phyloP scores from a whole-genome alignment of 2,888 invertebrate genomes.

The Homarus gammarus region DNA sequence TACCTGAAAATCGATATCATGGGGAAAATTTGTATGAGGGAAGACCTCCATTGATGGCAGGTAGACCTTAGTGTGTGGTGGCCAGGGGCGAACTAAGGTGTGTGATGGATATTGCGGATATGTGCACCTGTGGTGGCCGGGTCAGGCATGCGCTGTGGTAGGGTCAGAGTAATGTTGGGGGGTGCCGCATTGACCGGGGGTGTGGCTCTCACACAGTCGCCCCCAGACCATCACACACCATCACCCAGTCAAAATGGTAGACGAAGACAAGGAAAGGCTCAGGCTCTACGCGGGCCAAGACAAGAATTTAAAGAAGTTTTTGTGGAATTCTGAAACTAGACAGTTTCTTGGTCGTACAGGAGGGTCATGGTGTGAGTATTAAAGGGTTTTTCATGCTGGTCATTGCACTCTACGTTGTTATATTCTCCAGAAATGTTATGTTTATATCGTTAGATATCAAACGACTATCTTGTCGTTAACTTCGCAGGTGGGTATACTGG shows the following conservation, averaged over 20 bases:
- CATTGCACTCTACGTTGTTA: too few species aligned
- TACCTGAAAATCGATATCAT: too few species aligned
- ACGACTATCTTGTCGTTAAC: too few species aligned
- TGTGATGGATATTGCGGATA: too few species aligned
- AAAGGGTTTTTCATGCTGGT: too few species aligned
- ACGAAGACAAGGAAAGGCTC: neutral
- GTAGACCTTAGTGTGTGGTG: conserved; percentile 6
- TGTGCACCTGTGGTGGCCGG: conserved; percentile 33
- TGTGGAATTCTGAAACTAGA: conserved; percentile 94
- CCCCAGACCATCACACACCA: neutral
- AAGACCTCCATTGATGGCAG: too few species aligned
- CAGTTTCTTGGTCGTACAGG: conserved; percentile 95
- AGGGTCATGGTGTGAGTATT: conserved; percentile 90
- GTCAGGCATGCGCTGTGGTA: conserved; percentile 46
- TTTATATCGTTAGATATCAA: too few species aligned
- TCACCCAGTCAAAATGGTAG: neutral
- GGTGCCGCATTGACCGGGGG: neutral
- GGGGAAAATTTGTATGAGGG: conserved; percentile 11
- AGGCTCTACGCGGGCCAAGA: neutral
- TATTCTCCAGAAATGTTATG: too few species aligned
- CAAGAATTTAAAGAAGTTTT: conserved; percentile 85
- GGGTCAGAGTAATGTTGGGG: conserved; percentile 19
- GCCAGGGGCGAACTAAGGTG: too few species aligned
- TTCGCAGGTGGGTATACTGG: too few species aligned
- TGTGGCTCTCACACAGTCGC: neutral